These are phyloP conservation scores for Elgonia sp. DNA, from an alignment of 2,888 invertebrate genomes.

Conservation along the genomic window DNA sequence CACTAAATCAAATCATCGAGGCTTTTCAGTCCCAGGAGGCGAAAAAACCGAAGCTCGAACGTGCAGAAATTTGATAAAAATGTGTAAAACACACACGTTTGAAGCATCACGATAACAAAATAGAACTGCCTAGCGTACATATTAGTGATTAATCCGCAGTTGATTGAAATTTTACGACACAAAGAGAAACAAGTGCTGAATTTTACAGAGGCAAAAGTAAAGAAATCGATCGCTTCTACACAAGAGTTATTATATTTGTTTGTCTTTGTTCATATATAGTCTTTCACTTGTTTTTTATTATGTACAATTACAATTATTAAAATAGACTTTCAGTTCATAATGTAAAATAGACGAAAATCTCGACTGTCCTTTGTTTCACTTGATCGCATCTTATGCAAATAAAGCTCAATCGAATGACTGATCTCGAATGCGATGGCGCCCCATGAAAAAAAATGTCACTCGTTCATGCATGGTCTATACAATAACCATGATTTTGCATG, in stretches of 20 bases:
- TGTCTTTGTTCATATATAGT: slow-evolving; percentile 39
- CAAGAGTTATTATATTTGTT: slow-evolving; percentile 26
- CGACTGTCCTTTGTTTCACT: slow-evolving; percentile 55
- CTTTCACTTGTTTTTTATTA: slow-evolving; percentile 29
- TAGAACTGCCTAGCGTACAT: too few species aligned
- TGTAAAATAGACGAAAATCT: slow-evolving; percentile 57
- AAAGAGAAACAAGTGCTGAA: background rate
- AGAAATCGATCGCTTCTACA: slow-evolving; percentile 29
- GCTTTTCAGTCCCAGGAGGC: too few species aligned
- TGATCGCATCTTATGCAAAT: slow-evolving; percentile 50
- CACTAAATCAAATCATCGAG: too few species aligned
- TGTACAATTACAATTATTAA: slow-evolving; percentile 58
- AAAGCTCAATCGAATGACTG: slow-evolving; percentile 57
- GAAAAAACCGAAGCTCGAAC: too few species aligned
- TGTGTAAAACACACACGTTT: too few species aligned
- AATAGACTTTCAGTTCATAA: slow-evolving; percentile 45
- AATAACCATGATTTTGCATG: too few species aligned
- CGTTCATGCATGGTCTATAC: too few species aligned
- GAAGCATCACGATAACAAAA: too few species aligned
- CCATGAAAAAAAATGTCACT: too few species aligned
- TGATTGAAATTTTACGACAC: too few species aligned
- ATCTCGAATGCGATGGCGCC: slow-evolving; percentile 30
- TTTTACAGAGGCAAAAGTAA: slow-evolving; percentile 40
- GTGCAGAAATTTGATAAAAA: too few species aligned
- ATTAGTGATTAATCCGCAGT: too few species aligned